These are phyloP conservation scores for Zygogramma bicolorata DNA, from an alignment of 2,888 invertebrate genomes.

Conservation along the genomic window DNA sequence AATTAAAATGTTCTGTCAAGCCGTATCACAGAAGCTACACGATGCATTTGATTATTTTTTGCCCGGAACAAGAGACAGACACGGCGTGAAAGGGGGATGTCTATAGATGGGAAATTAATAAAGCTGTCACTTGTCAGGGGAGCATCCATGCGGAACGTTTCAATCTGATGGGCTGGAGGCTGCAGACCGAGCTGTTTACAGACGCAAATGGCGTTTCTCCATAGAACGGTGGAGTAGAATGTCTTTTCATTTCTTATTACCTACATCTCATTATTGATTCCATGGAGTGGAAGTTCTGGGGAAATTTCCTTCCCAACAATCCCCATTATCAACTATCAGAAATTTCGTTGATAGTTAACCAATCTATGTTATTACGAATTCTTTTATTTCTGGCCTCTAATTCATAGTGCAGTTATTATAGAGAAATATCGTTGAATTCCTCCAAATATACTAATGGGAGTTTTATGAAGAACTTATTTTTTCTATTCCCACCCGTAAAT, in stretches of 20 bases:
- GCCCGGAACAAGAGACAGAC: constrained; percentile 51
- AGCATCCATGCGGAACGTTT: constrained; percentile 67
- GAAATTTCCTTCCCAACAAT: too few species aligned
- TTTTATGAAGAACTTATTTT: too few species aligned
- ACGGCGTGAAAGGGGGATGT: constrained; percentile 45
- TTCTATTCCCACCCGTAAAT: too few species aligned
- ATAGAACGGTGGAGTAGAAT: constrained; percentile 27
- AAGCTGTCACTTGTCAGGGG: constrained; percentile 79
- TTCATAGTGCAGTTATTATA: too few species aligned
- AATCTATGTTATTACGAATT: too few species aligned
- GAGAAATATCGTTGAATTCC: too few species aligned
- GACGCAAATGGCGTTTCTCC: constrained; percentile 67
- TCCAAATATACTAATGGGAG: too few species aligned
- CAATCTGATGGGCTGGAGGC: constrained; percentile 63
- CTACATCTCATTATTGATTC: too few species aligned
- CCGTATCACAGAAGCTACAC: constrained; percentile 42
- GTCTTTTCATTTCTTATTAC: neutral
- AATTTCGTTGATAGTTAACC: too few species aligned
- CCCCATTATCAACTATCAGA: too few species aligned
- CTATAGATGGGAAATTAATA: constrained; percentile 78
- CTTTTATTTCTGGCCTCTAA: too few species aligned
- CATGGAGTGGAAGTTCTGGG: too few species aligned
- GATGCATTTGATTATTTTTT: constrained; percentile 56
- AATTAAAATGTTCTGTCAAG: constrained; percentile 44
- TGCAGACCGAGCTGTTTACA: constrained; percentile 62